Evolutionary conservation across 2,113 vertebrate species (phyloP), one percentile per base, ranked within the genome.

Genomic region (Etheostoma spectabile): DNA sequence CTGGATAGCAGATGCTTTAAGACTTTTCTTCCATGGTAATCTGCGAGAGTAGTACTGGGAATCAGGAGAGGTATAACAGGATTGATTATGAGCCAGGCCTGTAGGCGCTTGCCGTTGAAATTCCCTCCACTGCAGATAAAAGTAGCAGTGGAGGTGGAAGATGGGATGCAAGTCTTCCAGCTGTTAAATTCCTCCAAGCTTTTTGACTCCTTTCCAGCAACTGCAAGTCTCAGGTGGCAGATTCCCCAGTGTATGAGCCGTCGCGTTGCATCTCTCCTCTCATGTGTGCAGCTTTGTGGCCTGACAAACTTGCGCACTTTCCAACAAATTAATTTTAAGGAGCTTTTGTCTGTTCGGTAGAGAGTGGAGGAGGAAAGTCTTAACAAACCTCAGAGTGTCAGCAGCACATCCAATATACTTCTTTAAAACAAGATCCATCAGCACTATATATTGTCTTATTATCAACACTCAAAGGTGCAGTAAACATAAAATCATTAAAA

Each of bases 211-310:
- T 90, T 88, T 93, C 84, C 85, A 86, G 87, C 86, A 80, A 87
- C 77, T 79, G 84, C 85, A 88, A 90, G 90, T 93, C 94, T 95
- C 94, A 93, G 93, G 93, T 92, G 93, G 93, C 87, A 92, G 86
- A 91, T 91, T 80, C 83, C 84, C 80, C 79, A 69, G 79, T 92
- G 92, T 92, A 92, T 92, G 77, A 93, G 81, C 82, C 80, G 73
- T 87, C 46, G 2, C 76, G 19, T 78, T 73, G 62, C 80, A 70
- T 86, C 88, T 66, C 71, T 78, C 49, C 82, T 35, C 68, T 82
- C 86, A 57, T 79, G 82, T 84, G 77, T 84, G 79, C 72, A 77
- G 74, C 83, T 81, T 79, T 86, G 73, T 89, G 75, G 79, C 55
- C 78, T 64, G 53, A 69, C 82, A 81, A 86, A 89, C 76, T 72